phyloP scores from a whole-genome alignment of 1,140 invertebrate genomes.

The Drosophila repletoides region DNA sequence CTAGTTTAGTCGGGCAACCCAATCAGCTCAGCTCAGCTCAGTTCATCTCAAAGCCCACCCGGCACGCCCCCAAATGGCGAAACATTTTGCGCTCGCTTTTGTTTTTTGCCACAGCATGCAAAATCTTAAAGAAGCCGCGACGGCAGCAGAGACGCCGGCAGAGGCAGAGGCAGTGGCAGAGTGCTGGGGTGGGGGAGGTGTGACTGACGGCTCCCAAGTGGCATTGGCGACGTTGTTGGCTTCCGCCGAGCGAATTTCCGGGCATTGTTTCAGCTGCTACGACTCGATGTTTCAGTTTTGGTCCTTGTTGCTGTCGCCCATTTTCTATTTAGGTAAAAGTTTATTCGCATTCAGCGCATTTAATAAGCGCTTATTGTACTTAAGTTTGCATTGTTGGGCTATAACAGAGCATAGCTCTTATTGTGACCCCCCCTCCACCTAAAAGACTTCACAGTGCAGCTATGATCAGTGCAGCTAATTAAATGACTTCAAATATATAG shows the following conservation, averaged over 20 bases:
- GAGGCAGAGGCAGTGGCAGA: background rate
- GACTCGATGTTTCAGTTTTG: constrained; percentile 8
- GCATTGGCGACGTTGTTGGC: constrained; percentile 38
- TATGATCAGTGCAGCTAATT: constrained; percentile 36
- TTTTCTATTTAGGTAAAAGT: constrained; percentile 75
- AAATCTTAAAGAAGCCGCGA: constrained; percentile 36
- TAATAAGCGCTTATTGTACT: constrained; percentile 79
- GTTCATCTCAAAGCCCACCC: background rate
- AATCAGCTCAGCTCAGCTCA: constrained; percentile 26
- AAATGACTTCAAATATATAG: constrained; percentile 25
- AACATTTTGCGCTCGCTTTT: constrained; percentile 62
- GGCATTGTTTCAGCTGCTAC: constrained; percentile 74
- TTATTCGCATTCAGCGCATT: constrained; percentile 74
- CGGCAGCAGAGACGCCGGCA: background rate
- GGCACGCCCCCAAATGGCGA: background rate
- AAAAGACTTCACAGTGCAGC: background rate
- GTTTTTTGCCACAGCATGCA: constrained; percentile 47
- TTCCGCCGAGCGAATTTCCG: constrained; percentile 63
- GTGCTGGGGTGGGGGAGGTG: background rate
- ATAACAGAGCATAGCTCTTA: constrained; percentile 25
- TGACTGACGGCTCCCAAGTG: constrained; percentile 61
- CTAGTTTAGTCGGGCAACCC: constrained; percentile 17
- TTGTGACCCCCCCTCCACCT: too few species aligned
- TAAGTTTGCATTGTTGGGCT: constrained; percentile 61
- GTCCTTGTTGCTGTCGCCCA: constrained; percentile 51